Evolutionary conservation across 2,888 invertebrate species (phyloP).

Genomic region (Ichneumoninae sp.): DNA sequence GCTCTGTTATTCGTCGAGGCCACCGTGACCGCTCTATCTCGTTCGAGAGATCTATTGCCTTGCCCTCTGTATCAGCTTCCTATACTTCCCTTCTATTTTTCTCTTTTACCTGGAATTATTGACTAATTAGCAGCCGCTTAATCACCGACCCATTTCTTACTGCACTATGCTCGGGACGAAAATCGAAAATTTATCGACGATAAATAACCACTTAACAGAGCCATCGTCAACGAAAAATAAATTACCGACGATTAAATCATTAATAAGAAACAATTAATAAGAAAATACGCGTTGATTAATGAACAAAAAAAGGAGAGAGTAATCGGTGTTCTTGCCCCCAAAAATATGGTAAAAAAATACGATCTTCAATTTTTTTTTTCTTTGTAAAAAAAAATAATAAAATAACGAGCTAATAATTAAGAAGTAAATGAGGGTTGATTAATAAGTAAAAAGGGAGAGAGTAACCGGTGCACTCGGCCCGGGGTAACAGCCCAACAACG

Average conservation of each 20-base stretch:
- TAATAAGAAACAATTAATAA: no score
- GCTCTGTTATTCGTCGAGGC: conserved; percentile 33
- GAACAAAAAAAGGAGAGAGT: background rate
- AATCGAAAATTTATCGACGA: background rate
- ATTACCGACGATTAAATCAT: background rate
- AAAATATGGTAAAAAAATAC: no score
- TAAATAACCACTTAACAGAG: background rate
- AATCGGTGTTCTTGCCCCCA: no score
- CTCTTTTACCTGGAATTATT: conserved; percentile 49
- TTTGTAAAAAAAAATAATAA: no score
- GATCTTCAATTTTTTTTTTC: no score
- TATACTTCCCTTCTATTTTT: background rate
- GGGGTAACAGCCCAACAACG: conserved; percentile 42
- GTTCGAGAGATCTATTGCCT: conserved; percentile 60
- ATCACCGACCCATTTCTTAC: conserved; percentile 34
- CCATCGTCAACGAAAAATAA: background rate
- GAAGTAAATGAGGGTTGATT: background rate
- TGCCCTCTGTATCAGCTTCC: conserved; percentile 3
- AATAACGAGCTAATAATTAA: background rate
- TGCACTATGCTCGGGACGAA: background rate
- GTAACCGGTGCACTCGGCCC: conserved; percentile 6
- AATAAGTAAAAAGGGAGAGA: background rate
- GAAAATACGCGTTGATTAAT: background rate
- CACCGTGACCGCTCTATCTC: conserved; percentile 62
- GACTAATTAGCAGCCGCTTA: conserved; percentile 57